Base-by-base conservation (phyloP, 2,888 invertebrate species). In the Neuroscelio doddi region DNA sequence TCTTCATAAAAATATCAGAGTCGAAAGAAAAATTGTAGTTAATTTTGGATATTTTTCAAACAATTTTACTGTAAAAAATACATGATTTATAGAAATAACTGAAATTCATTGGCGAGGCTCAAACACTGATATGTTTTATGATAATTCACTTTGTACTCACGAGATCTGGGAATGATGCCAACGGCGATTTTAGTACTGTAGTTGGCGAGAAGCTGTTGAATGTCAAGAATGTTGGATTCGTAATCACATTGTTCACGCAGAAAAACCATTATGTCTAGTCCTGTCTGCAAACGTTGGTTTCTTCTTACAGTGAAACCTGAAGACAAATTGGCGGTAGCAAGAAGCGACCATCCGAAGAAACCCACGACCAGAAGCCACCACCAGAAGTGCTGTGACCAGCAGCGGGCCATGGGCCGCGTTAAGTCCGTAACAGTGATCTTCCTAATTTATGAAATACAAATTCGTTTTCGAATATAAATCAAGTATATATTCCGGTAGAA, bases 381-480 rank as follows among this genome's bases (percentile, higher is more conserved):
- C 79, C 81, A 76, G 73, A 76, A 71, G 77, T 77, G 77, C 71
- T 73, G 76, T 62, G 75, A 75, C 78, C 75, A 84, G 80, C 83
- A 85, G 84, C 85, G 85, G 84, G 82, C 84, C 83, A 83, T 83
- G 78, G 81, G 76, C 82, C 79, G 78, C 41, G 62, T 58, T 21
- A 59, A 49, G 63, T 51, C 62, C 34, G 38, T 42, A 26, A 44
- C 53, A 21, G 24, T 12, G 36, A 56, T 49, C 53, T 52, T 53
- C 59, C 65, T 66, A 24, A 42, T 9, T 24, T 14, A n/a, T 34
- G 32, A 12, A n/a, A 36, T 15, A 36, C n/a, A 21, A 36, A 21
- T 8, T 34, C 26, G 15, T 47, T n/a, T n/a, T n/a, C n/a, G n/a
- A n/a, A n/a, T n/a, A n/a, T n/a, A n/a, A n/a, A n/a, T n/a, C n/a